Base-by-base conservation (phyloP, 2,888 invertebrate species). In the Chelonus formosanus region DNA sequence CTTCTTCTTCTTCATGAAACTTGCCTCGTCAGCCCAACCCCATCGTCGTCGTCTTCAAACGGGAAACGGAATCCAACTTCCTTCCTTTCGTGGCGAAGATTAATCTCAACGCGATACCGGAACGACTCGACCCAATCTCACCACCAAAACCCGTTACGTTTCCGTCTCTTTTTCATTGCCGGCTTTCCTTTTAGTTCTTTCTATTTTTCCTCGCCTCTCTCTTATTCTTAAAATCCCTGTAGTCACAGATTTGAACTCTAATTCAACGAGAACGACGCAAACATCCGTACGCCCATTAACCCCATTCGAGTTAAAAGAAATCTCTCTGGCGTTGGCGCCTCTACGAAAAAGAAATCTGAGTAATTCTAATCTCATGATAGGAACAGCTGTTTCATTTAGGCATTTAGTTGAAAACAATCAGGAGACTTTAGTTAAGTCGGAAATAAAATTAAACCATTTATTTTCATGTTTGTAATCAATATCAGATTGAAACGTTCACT, bases 41-140 rank as follows among this genome's bases (percentile, higher is more conserved):
- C 73, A 47, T 20, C 20, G 32, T 45, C 53, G 36, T 45, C 71
- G 73, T 74, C 73, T 73, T 74, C 73, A 70, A 75, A 73, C 79
- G 76, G 80, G 78, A 79, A 82, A 78, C 80, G 78, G 78, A 80
- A 80, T 81, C 73, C 74, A 79, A 79, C 78, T 80, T 81, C 80
- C 82, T 81, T 80, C 79, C 80, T 75, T 69, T 58, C 53, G 47
- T 71, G 71, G 73, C 71, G 72, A 78, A 80, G 81, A 82, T 83
- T 83, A 82, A 81, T 82, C 75, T 75, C 71, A 68, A 62, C 68
- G 65, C 69, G 62, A 68, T 67, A 65, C 47, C 61, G 55, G 65
- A 55, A 67, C 58, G 57, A 61, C 64, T 54, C 57, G 47, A 47
- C 54, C 62, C 45, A 62, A 62, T 62, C 62, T 62, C 47, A 55